phyloP scores from a whole-genome alignment of 2,888 invertebrate genomes.

The Aelia acuminata region DNA sequence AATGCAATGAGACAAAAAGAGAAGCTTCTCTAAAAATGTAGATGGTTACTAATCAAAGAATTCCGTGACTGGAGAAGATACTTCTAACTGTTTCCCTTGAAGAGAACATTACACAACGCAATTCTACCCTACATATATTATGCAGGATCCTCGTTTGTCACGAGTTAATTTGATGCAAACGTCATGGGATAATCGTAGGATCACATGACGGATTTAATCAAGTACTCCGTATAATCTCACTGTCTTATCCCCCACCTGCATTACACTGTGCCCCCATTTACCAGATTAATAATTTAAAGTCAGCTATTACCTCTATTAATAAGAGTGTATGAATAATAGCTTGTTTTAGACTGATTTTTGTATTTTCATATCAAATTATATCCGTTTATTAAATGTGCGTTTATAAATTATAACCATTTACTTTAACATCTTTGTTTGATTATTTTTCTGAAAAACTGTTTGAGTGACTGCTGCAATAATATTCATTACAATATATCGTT shows the following conservation, averaged over 20 bases:
- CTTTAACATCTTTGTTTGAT: too few species aligned
- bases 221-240: not conserved
- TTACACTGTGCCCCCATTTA: not conserved
- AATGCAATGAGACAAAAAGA: not conserved
- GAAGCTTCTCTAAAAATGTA: not conserved
- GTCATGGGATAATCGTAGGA: not conserved
- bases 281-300: not conserved
- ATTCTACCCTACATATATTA: not conserved
- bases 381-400: too few species aligned
- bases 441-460: too few species aligned
- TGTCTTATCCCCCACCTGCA: not conserved
- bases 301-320: not conserved
- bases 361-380: too few species aligned
- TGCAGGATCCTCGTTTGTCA: not conserved
- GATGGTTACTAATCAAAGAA: not conserved
- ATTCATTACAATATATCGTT: too few species aligned
- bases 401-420: too few species aligned
- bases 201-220: not conserved
- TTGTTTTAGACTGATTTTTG: too few species aligned
- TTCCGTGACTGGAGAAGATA: not conserved
- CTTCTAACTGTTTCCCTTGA: not conserved
- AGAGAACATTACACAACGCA: not conserved
- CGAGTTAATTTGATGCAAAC: slow-evolving; percentile 4
- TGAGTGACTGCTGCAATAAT: too few species aligned
- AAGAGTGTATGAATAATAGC: not conserved